phyloP scores from a whole-genome alignment of 2,113 vertebrate species.

The Bubalus kerabau region DNA sequence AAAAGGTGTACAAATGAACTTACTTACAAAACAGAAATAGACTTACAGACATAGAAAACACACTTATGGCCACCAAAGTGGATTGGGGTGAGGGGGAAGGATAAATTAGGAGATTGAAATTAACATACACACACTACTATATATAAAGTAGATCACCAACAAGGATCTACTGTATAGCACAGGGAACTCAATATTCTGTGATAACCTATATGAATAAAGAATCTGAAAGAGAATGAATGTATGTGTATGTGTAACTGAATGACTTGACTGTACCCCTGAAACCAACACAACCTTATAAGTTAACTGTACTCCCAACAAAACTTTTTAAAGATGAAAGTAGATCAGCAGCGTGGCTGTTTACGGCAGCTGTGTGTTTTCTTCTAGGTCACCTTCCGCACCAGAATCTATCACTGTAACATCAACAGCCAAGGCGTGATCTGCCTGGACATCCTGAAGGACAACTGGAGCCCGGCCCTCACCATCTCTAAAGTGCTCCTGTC shows the following conservation, averaged over 20 bases:
- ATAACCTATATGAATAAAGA: not conserved
- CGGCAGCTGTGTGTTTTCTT: constrained; percentile 3
- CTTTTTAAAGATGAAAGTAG: not conserved
- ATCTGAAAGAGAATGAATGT: not conserved
- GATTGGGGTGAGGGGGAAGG: not conserved
- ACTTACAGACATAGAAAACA: not conserved
- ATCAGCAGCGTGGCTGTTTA: not conserved
- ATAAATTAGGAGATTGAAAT: not conserved
- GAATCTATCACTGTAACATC: constrained; percentile 98
- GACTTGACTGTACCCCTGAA: not conserved
- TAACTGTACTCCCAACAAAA: not conserved
- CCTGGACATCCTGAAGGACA: constrained; percentile 97
- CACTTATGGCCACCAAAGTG: not conserved
- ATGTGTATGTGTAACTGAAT: rapidly evolving
- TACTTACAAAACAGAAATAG: not conserved
- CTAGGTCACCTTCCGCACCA: constrained; percentile 95
- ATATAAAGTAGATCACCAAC: not conserved
- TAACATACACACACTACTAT: not conserved
- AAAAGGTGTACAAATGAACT: not conserved
- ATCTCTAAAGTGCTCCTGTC: constrained; percentile 98
- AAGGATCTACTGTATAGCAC: not conserved
- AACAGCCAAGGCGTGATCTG: constrained; percentile 99
- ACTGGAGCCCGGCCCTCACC: constrained; percentile 97
- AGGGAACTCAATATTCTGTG: not conserved
- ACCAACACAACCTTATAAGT: no score